Evolutionary conservation across 2,797 vertebrate species (phyloP), one percentile per base, ranked within the genome.

Genomic region (Coregonus ussuriensis): DNA sequence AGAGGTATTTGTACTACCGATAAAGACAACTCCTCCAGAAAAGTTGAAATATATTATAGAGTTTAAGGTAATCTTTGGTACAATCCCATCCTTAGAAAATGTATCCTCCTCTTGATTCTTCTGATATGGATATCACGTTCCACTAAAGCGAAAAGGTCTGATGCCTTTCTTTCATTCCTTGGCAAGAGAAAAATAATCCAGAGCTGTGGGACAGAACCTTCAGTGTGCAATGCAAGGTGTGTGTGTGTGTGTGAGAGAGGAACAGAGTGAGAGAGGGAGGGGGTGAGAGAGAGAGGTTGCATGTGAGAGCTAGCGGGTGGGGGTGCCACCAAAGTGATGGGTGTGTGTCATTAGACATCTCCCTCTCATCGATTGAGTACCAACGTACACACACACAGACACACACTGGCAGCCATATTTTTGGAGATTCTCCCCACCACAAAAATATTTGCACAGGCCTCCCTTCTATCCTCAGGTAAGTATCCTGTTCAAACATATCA

Each of bases 331-430:
- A 47, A 3, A 47, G 9, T 47, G 9, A 47, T 47, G 78, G 41
- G 71, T 89, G 86, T 87, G 85, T 87, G 85, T 90, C 83, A 90
- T 89, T 91, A 89, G 91, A 56, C 89, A 85, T 87, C 84, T 72
- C 79, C 86, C 82, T 83, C 77, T 25, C 25, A 78, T 75, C 62
- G 73, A 25, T 16, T 67, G 74, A 74, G 53, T 66, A 4, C 31
- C 18, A 11, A 18, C 47, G 52, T 14, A 2, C 51, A 53, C 53
- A 73, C 11, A 18, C 59, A 67, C 66, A 14, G 63, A 52, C 51
- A 81, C 13, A 54, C 53, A 53, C 52, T 3, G 14, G 52, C 52
- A 59, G n/a, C 6, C 5, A 16, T n/a, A 21, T 21, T 21, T 59
- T 6, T n/a, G 18, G 56, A 59, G 7, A 63, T 82, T 84, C 41